Evolutionary conservation across 1,140 invertebrate species (phyloP).

Genomic region (Coenobita brevimanus): DNA sequence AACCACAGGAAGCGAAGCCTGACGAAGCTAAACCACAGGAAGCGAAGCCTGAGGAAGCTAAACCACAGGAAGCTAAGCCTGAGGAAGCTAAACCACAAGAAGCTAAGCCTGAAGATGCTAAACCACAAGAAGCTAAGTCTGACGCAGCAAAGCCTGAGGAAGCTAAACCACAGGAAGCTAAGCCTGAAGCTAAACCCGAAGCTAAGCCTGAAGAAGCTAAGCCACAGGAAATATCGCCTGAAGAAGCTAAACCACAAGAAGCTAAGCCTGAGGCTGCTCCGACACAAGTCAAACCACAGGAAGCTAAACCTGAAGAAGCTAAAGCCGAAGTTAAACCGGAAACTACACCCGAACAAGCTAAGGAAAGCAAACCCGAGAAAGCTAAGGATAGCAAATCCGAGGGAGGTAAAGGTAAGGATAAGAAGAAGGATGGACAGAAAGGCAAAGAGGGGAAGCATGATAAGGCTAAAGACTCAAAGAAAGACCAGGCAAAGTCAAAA

Average conservation of each 20-base stretch:
- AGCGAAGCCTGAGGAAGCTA: not conserved
- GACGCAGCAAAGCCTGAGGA: not conserved
- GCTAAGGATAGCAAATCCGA: not conserved
- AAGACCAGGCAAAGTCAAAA: not conserved
- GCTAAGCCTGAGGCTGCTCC: no score
- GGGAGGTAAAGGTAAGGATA: not conserved
- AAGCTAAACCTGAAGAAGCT: not conserved
- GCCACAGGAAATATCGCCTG: not conserved
- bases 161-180: not conserved
- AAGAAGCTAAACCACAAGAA: not conserved
- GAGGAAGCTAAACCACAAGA: not conserved
- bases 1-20: not conserved
- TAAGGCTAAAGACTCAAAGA: not conserved
- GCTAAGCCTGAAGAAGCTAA: not conserved
- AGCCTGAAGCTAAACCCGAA: not conserved
- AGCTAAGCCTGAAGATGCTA: not conserved
- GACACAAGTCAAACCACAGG: no score
- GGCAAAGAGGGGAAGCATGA: not conserved
- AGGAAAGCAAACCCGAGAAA: not conserved
- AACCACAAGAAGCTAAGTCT: not conserved
- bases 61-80: slow-evolving; percentile 7
- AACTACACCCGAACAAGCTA: not conserved
- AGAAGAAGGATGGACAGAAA: not conserved
- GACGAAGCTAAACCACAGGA: not conserved
- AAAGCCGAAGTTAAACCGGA: not conserved